Evolutionary conservation across 2,888 invertebrate genomes (phyloP).

Genomic region (Phyllotreta cruciferae): DNA sequence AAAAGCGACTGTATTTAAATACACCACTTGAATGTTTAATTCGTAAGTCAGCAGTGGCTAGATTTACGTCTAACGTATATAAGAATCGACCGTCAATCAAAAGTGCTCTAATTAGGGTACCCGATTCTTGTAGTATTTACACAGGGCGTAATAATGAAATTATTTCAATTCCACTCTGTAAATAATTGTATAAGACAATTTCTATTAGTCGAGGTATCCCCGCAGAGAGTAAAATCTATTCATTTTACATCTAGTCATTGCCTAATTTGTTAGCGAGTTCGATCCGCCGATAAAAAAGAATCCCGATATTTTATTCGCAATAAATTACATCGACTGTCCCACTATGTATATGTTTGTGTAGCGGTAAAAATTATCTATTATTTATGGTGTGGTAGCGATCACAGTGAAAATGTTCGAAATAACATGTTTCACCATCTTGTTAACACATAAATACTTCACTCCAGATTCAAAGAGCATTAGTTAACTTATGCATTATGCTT

Average conservation of each 20-base stretch:
- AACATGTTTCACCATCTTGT: conserved; percentile 28
- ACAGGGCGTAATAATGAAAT: no score
- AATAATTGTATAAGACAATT: not conserved
- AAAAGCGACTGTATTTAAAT: conserved; percentile 35
- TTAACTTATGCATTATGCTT: conserved; percentile 9
- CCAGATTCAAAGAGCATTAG: conserved; percentile 13
- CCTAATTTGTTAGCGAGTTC: conserved; percentile 16
- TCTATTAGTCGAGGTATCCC: not conserved
- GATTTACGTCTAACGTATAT: conserved; percentile 6
- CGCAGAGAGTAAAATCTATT: not conserved
- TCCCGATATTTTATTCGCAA: conserved; percentile 28
- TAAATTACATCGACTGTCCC: conserved; percentile 32
- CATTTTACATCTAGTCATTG: conserved; percentile 3
- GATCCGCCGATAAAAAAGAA: conserved; percentile 32
- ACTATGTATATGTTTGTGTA: conserved; percentile 24
- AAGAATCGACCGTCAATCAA: no score
- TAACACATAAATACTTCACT: conserved; percentile 27
- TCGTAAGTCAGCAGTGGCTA: conserved; percentile 20
- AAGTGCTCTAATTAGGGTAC: no score
- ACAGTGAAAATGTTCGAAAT: conserved; percentile 18
- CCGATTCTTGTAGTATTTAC: no score
- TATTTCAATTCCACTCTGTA: not conserved
- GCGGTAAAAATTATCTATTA: conserved; percentile 30
- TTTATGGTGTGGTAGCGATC: conserved; percentile 25
- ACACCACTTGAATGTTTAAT: conserved; percentile 32